Percentiles rank a stretch among this genome's conserved stretches.
Evolutionary conservation across 30 jellyfish, hydroid and myxozoan species (phyloP).

Genomic region (Turritopsis dohrnii): DNA sequence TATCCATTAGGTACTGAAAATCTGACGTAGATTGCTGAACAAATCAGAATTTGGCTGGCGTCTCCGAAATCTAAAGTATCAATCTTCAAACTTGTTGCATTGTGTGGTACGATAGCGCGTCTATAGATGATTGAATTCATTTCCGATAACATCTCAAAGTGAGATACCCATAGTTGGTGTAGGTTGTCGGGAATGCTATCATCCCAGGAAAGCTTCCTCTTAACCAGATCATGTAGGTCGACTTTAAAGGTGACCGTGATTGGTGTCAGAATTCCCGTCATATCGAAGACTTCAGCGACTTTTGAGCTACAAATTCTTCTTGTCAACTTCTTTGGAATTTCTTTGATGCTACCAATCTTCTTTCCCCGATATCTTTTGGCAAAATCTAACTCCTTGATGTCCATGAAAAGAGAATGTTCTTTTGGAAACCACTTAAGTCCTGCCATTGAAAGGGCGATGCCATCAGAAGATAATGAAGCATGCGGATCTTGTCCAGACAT

Average conservation of each 20-base stretch:
- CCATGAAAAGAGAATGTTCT: neutral
- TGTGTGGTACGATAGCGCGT: slow-evolving; percentile 1
- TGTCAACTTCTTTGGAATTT: neutral
- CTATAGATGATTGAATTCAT: neutral
- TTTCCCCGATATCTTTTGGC: neutral
- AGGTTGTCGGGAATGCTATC: neutral
- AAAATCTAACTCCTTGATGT: neutral
- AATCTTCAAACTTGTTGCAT: neutral
- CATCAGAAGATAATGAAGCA: neutral
- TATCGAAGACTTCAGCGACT: neutral
- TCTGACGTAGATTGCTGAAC: too few relatives aligned
- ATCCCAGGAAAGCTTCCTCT: neutral
- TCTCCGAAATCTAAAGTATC: neutral
- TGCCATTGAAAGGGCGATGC: neutral
- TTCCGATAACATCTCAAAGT: neutral
- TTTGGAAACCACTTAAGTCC: neutral
- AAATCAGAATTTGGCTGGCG: too few relatives aligned
- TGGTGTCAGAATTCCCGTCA: neutral
- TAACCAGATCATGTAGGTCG: neutral
- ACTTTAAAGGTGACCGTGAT: neutral
- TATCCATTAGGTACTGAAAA: too few relatives aligned
- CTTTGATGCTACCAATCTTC: neutral
- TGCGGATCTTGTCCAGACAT: neutral
- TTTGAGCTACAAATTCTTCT: slow-evolving; percentile 3
- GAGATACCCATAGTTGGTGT: neutral